Percentiles rank a stretch among this genome's conserved stretches.
Conservation (phyloP, 2,113 vertebrate species). For the Diglossa brunneiventris region DNA sequence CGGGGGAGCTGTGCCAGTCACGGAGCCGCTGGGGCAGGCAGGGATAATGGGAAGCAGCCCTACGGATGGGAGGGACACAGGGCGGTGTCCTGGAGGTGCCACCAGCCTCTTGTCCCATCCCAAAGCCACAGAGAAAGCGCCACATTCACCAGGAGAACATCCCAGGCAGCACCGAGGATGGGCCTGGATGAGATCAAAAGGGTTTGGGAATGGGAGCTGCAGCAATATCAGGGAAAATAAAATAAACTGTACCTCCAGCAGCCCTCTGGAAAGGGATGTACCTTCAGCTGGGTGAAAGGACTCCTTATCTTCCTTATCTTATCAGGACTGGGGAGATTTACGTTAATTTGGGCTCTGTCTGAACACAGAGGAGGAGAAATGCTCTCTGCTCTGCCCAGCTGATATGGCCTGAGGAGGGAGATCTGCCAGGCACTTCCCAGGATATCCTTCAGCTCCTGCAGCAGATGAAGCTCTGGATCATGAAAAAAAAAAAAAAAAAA, state of each 20-base stretch:
- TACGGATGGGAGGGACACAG: neutral
- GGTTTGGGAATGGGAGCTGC: rapidly evolving
- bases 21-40: neutral
- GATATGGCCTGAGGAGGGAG: neutral
- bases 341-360: neutral
- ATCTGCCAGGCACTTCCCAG: neutral
- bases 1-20: neutral
- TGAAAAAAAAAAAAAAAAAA: too few relatives aligned
- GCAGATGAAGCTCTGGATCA: neutral
- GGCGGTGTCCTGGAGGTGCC: neutral
- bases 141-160: neutral
- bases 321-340: neutral
- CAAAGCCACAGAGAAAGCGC: neutral
- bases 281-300: neutral
- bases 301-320: rapidly evolving
- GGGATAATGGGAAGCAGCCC: constrained; percentile 19
- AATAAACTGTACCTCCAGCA: neutral
- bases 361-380: neutral
- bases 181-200: rapidly evolving
- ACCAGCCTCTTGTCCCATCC: neutral
- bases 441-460: neutral
- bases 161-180: neutral
- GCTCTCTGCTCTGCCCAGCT: neutral
- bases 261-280: neutral
- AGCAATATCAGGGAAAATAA: rapidly evolving